Conservation (phyloP, 2,888 invertebrate genomes). For the Synergus itoensis region DNA sequence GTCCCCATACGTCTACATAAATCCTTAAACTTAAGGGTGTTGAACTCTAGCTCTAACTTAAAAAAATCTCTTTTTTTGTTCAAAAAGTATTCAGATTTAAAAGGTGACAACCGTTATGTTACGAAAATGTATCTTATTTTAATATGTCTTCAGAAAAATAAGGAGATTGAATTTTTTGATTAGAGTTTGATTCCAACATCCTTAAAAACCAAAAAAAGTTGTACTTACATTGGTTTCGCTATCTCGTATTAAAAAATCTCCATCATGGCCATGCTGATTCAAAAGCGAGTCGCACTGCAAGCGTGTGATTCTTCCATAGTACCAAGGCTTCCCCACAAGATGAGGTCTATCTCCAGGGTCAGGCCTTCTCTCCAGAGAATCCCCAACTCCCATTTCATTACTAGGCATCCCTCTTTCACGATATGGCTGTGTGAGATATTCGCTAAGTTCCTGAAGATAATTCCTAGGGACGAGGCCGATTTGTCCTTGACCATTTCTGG, state of each 20-base stretch:
- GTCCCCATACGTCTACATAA: no score
- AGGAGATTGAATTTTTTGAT: no score
- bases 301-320: constrained; percentile 97
- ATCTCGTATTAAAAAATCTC: constrained; percentile 99
- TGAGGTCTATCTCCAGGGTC: constrained; percentile 83
- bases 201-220: neutral
- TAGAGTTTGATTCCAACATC: neutral
- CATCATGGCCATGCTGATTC: constrained; percentile 96
- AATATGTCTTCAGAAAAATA: no score
- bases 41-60: no score
- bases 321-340: constrained; percentile 94
- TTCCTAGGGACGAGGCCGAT: constrained; percentile 97
- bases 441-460: constrained; percentile 94
- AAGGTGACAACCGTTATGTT: no score
- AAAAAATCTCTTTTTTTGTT: neutral
- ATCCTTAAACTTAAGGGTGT: no score
- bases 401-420: constrained; percentile 79
- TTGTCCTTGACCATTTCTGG: constrained; percentile 94
- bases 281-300: constrained; percentile 97
- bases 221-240: constrained; percentile 97
- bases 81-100: neutral
- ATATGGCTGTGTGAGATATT: constrained; percentile 92
- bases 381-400: constrained; percentile 52
- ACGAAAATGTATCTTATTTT: no score
- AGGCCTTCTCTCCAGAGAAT: constrained; percentile 53